phyloP scores from a whole-genome alignment of 2,113 vertebrate genomes.

The Geococcyx californianus region DNA sequence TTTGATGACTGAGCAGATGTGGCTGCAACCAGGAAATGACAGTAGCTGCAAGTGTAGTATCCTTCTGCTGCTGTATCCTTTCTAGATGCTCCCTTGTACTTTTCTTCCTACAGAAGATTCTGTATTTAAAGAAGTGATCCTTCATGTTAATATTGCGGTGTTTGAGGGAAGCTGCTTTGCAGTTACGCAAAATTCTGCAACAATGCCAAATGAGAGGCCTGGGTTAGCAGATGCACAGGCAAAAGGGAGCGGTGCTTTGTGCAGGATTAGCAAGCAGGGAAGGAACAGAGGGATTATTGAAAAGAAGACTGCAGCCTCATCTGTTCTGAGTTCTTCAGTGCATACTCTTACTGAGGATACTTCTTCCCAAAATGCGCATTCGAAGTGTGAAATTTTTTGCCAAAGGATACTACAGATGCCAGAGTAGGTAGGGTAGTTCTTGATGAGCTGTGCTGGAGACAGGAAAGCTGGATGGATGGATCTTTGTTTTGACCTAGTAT shows the following conservation, averaged over 20 bases:
- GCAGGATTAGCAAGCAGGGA: neutral
- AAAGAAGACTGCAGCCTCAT: neutral
- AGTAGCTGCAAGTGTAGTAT: neutral
- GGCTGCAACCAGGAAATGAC: neutral
- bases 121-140: neutral
- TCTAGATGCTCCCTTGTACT: neutral
- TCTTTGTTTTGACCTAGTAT: slow-evolving; percentile 19
- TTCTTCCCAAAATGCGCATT: neutral
- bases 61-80: neutral
- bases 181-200: neutral
- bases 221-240: neutral
- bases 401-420: neutral
- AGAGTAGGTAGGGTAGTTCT: neutral
- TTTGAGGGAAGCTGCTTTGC: neutral
- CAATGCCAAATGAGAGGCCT: neutral
- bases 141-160: neutral
- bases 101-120: neutral
- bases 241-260: neutral
- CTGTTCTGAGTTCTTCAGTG: neutral
- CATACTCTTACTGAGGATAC: neutral
- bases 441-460: neutral
- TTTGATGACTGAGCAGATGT: neutral
- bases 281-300: neutral
- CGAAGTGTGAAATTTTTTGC: neutral
- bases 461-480: neutral